Evolutionary conservation across 2,888 invertebrate genomes (phyloP), one percentile per base, ranked within the genome.

Genomic region (Euplagia quadripunctaria): DNA sequence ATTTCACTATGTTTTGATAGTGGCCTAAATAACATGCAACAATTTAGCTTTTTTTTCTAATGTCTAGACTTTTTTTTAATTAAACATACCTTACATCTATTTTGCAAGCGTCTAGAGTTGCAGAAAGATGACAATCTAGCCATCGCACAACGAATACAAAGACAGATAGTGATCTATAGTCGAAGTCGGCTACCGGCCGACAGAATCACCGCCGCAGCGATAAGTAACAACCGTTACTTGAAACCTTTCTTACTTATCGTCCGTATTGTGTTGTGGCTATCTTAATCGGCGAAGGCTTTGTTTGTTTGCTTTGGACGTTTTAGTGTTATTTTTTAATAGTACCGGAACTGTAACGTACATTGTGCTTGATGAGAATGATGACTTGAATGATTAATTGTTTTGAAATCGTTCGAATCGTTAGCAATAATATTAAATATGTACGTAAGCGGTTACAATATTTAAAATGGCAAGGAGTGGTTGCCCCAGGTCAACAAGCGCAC

Each of bases 221-320:
- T 70, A 68, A 71, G 71, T 66, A 65, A 55, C 64, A 65, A 74
- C 79, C 77, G 84, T 81, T 79, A 76, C 74, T 75, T 6, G 70
- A 75, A 83, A 81, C 79, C 79, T 82, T 81, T 83, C 77, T 77
- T 74, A 83, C 79, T 72, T 75, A 72, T 55, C 51, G 64, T 31
- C n/a, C 12, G 64, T 12, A 46, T 72, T 72, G 68, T 72, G 46
- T 14, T 46, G 46, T 66, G 65, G 52, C 43, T 65, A 72, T 72
- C 68, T 72, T 68, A 68, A 63, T 64, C 68, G 51, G 16, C 31
- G 31, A 52, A 51, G 31, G 42, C 49, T 71, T 71, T 71, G 71
- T 68, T 69, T 66, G 66, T 70, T 64, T 67, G 67, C 41, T 72
- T 72, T 67, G 49, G 16, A 67, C n/a, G n/a, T 71, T 64, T 41